Conservation (phyloP, 2,113 vertebrate species). For the Aleadryas rufinucha region DNA sequence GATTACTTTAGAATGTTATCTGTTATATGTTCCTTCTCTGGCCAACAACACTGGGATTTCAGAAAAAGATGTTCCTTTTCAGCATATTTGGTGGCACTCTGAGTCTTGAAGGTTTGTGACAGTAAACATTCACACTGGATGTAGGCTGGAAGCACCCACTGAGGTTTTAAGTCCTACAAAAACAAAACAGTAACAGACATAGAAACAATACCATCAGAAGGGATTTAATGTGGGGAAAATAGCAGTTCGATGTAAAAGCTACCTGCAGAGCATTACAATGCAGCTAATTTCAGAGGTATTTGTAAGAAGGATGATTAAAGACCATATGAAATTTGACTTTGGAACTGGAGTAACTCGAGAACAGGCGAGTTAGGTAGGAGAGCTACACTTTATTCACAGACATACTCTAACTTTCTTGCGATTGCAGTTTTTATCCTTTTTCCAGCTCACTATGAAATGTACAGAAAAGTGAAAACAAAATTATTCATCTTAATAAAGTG, state of each 20-base stretch:
- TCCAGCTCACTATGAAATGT: accelerated
- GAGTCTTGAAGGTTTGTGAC: not conserved
- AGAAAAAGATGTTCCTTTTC: not conserved
- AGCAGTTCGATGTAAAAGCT: not conserved
- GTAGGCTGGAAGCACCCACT: not conserved
- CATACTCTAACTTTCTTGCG: accelerated
- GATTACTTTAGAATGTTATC: not conserved
- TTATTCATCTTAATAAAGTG: not conserved
- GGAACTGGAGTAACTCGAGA: not conserved
- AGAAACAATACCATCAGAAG: not conserved
- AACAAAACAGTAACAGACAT: not conserved
- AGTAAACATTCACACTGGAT: not conserved
- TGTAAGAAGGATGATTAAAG: not conserved
- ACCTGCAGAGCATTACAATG: not conserved
- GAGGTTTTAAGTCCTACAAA: not conserved
- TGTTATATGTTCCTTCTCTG: not conserved
- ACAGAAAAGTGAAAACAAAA: not conserved
- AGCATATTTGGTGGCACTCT: not conserved
- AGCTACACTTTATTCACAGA: not conserved
- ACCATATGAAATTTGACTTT: not conserved
- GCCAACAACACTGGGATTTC: not conserved
- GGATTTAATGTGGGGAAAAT: not conserved
- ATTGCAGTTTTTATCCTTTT: not conserved
- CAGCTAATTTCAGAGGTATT: not conserved
- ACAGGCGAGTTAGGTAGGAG: not conserved